phyloP scores from a whole-genome alignment of 1,140 invertebrate species.

The Sarcophaga peregrina region DNA sequence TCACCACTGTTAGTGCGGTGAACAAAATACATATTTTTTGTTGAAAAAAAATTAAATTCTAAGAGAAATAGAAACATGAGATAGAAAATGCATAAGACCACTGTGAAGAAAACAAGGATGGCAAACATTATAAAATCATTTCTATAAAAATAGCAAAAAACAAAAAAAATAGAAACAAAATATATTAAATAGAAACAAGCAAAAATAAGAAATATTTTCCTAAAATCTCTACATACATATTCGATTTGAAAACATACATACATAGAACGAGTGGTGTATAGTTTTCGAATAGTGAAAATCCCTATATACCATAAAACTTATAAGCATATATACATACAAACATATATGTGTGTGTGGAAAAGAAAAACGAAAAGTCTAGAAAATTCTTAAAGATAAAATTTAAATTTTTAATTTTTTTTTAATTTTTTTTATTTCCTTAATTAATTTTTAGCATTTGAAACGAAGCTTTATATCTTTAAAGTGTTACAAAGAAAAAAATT shows the following conservation, averaged over 20 bases:
- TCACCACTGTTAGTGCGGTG: slow-evolving; percentile 7
- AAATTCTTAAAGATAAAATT: not conserved
- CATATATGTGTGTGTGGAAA: not conserved
- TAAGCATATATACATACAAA: too few species aligned
- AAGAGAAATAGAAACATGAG: slow-evolving; percentile 21
- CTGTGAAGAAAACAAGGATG: not conserved
- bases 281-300: too few species aligned
- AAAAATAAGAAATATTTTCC: too few species aligned
- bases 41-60: not conserved
- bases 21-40: not conserved
- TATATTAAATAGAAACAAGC: not conserved
- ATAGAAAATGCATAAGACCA: slow-evolving; percentile 33
- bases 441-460: not conserved
- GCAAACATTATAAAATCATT: slow-evolving; percentile 13
- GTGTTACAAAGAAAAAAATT: not conserved
- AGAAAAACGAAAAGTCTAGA: not conserved
- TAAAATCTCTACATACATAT: not conserved
- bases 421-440: not conserved
- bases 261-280: too few species aligned
- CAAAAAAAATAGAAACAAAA: not conserved
- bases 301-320: too few species aligned
- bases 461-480: slow-evolving; percentile 20
- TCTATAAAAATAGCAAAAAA: slow-evolving; percentile 41
- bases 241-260: not conserved
- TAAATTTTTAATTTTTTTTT: not conserved